Evolutionary conservation across 2,797 vertebrate genomes (phyloP), one percentile per base, ranked within the genome.

Genomic region (Podargus strigoides): DNA sequence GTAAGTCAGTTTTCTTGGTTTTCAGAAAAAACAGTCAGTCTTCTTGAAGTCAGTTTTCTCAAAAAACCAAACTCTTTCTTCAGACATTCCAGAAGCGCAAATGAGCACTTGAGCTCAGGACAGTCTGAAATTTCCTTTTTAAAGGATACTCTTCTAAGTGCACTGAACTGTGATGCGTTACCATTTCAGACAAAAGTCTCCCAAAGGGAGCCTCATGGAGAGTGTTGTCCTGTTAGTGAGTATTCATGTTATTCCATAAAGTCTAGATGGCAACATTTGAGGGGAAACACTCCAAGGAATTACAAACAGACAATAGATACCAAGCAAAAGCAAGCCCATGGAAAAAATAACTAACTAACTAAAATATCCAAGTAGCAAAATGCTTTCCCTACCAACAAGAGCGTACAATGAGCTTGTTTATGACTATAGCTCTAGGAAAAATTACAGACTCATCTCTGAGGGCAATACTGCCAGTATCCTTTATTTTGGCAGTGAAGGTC

Each of bases 221-320:
- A 12, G 7, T 10, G 9, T 3, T 68, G 52, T 26, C 23, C 74
- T 73, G 5, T 19, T 58, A 50, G 7, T 5, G 32, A 81, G 49
- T 6, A 6, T 52, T 89, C 21, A 8, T 70, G 32, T 30, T 49
- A 69, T 14, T 73, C 28, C 66, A 84, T 8, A 44, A 89, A 76
- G 81, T 76, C 74, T 88, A 92, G 77, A 77, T 91, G 86, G 86
- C 93, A 92, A 62, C 74, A n/a, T 94, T 67, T 78, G 74, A 91
- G 53, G 85, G 60, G 34, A 82, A 94, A 84, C 26, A 36, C 77
- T 83, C 56, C 24, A 52, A 75, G 46, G 46, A 92, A 53, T 63
- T 53, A 79, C 30, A 58, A 36, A 59, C 1, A 7, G 9, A 36
- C 22, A 19, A 10, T 11, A 64, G 41, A 50, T 47, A 84, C 14